Conservation (phyloP, 1,140 invertebrate species). For the Drosophila guanche region DNA sequence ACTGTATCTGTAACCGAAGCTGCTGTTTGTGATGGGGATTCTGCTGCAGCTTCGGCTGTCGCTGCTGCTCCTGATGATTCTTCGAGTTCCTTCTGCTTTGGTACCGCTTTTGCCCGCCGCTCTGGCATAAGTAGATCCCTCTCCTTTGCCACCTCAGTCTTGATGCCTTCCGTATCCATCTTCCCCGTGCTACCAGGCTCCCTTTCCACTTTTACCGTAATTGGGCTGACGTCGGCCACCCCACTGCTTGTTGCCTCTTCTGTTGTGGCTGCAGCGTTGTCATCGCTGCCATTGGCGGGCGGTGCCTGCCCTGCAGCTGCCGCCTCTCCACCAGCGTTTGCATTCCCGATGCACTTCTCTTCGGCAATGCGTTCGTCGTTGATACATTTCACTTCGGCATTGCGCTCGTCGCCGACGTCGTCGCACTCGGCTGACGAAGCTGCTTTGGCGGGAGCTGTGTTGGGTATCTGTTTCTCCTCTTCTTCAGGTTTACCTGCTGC, state of each 20-base stretch:
- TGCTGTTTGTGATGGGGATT: constrained; percentile 16
- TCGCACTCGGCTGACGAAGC: constrained; percentile 8
- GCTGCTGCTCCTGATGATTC: constrained; percentile 6
- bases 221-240: constrained; percentile 13
- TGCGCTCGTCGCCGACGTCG: constrained; percentile 2
- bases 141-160: constrained; percentile 57
- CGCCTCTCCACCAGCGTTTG: not conserved
- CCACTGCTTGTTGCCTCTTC: constrained; percentile 13
- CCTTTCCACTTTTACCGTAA: constrained; percentile 38
- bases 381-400: constrained; percentile 15
- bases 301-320: too few species aligned
- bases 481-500: constrained; percentile 7
- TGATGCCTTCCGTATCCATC: constrained; percentile 43
- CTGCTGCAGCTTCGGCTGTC: constrained; percentile 8
- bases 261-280: constrained; percentile 20
- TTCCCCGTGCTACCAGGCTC: constrained; percentile 3
- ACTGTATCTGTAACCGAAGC: constrained; percentile 5
- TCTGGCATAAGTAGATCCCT: constrained; percentile 20
- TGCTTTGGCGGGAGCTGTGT: constrained; percentile 2
- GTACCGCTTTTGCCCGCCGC: not conserved
- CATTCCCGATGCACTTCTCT: constrained; percentile 4
- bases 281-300: constrained; percentile 13
- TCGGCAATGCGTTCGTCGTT: constrained; percentile 10
- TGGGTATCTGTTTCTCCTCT: not conserved
- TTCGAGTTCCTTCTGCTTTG: not conserved